phyloP scores from a whole-genome alignment of 2,113 vertebrate species.

The Microcebus ravelobensis region DNA sequence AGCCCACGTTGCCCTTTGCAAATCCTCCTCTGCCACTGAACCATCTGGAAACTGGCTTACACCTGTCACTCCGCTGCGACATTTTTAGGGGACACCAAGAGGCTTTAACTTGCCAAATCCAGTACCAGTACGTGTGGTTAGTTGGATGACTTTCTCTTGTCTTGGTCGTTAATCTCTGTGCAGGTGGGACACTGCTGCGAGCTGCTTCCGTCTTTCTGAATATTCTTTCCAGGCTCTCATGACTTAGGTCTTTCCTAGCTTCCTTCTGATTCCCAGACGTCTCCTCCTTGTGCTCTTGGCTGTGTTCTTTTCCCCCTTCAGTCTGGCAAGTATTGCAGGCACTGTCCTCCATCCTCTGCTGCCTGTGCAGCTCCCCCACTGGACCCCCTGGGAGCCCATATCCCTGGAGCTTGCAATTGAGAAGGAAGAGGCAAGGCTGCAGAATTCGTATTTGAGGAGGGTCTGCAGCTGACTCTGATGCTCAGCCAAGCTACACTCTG shows the following conservation, averaged over 20 bases:
- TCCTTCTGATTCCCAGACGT: background rate
- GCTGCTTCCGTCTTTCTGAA: background rate
- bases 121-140: accelerated
- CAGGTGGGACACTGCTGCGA: accelerated
- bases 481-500: background rate
- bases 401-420: background rate
- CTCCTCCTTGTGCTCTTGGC: background rate
- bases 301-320: background rate
- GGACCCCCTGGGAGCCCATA: background rate
- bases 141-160: background rate
- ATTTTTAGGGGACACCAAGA: background rate
- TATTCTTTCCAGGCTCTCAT: background rate
- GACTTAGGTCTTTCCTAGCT: background rate
- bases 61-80: accelerated
- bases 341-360: too few relatives aligned
- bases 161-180: background rate
- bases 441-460: background rate
- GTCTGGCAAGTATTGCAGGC: background rate
- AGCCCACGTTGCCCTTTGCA: accelerated
- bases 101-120: too few relatives aligned
- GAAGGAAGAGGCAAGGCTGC: background rate
- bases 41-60: background rate
- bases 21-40: accelerated
- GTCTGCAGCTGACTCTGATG: background rate
- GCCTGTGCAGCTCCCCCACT: background rate